Percentiles rank a stretch among this genome's conserved stretches.
Evolutionary conservation across 2,797 vertebrate species (phyloP).

Genomic region (Percopsis omiscomaycus): DNA sequence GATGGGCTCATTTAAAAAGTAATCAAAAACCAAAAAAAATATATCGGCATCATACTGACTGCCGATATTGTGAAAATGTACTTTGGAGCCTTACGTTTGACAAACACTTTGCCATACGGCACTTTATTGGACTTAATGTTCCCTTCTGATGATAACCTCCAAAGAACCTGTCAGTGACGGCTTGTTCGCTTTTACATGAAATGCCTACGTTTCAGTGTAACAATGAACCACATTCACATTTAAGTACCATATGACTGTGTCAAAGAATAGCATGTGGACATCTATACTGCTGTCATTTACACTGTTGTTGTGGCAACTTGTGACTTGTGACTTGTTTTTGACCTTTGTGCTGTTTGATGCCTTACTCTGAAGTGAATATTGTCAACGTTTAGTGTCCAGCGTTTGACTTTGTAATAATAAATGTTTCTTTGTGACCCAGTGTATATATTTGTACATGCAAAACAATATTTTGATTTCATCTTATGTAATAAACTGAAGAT

Average conservation of each 20-base stretch:
- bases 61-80: constrained; percentile 23
- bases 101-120: constrained; percentile 20
- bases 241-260: constrained; percentile 32
- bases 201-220: constrained; percentile 63
- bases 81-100: constrained; percentile 64
- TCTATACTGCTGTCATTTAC: constrained; percentile 7
- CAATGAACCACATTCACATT: constrained; percentile 11
- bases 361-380: constrained; percentile 61
- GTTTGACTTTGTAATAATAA: constrained; percentile 26
- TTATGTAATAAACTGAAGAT: constrained; percentile 45
- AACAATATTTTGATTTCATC: constrained; percentile 38
- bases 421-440: constrained; percentile 43
- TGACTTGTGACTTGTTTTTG: constrained; percentile 8
- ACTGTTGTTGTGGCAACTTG: constrained; percentile 27
- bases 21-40: too few species aligned
- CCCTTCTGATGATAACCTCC: constrained; percentile 8
- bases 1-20: too few species aligned
- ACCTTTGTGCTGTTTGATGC: constrained; percentile 53
- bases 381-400: constrained; percentile 49
- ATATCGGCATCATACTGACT: constrained; percentile 2
- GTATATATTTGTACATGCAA: constrained; percentile 29
- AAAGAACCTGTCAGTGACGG: constrained; percentile 29
- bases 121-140: constrained; percentile 23
- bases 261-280: constrained; percentile 14
- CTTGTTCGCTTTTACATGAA: constrained; percentile 22